These are phyloP conservation scores for Festucalex cinctus DNA, from an alignment of 2,113 vertebrate genomes.

Conservation along the genomic window DNA sequence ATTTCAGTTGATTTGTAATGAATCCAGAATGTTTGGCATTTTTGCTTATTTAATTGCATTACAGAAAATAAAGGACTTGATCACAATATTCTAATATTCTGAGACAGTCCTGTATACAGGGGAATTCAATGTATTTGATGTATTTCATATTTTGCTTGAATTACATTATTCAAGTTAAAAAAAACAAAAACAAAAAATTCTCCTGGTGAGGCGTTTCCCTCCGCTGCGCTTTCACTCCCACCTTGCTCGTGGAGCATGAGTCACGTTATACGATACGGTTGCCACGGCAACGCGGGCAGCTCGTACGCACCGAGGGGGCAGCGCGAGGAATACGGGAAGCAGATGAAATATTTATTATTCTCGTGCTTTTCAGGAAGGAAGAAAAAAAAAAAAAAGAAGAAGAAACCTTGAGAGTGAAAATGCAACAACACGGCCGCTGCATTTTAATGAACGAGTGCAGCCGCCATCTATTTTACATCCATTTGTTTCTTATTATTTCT, in stretches of 20 bases:
- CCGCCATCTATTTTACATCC: neutral
- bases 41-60: too few species aligned
- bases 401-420: neutral
- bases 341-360: neutral
- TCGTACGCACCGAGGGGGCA: conserved; percentile 27
- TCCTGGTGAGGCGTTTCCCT: neutral
- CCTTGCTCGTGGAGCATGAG: conserved; percentile 1
- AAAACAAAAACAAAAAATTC: too few species aligned
- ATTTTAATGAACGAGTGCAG: neutral
- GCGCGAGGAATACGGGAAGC: conserved; percentile 15
- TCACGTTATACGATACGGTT: conserved; percentile 49
- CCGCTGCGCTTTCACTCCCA: conserved; percentile 22
- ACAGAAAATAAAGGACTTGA: too few species aligned
- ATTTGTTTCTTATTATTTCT: neutral
- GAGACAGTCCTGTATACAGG: too few species aligned
- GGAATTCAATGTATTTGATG: too few species aligned
- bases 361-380: neutral
- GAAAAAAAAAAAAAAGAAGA: neutral
- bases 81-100: too few species aligned
- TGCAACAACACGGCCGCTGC: neutral
- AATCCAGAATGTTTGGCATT: too few species aligned
- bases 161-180: too few species aligned
- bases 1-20: too few species aligned
- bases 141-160: too few species aligned
- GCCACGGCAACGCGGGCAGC: conserved; percentile 49